Evolutionary conservation across 2,113 vertebrate genomes (phyloP).

Genomic region (Sula dactylatra): DNA sequence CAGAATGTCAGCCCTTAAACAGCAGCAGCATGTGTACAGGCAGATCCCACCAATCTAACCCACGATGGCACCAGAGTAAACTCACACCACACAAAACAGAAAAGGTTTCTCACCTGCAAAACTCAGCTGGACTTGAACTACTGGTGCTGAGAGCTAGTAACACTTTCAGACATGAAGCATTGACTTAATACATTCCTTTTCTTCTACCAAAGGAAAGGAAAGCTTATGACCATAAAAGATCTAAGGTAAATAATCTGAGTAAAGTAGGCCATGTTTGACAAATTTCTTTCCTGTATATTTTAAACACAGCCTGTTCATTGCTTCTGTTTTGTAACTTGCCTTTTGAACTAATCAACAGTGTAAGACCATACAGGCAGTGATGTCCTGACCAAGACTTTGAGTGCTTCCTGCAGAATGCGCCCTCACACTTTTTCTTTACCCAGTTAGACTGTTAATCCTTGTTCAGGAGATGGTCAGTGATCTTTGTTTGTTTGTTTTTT

Average conservation of each 20-base stretch:
- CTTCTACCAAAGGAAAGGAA: neutral
- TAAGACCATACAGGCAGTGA: neutral
- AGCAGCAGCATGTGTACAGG: neutral
- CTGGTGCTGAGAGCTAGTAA: neutral
- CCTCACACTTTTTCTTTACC: neutral
- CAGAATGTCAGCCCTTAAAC: neutral
- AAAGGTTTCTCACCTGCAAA: neutral
- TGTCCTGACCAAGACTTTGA: neutral
- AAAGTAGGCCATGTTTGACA: neutral
- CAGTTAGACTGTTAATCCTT: neutral
- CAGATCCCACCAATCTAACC: neutral
- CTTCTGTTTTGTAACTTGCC: neutral
- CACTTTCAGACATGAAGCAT: fast-evolving
- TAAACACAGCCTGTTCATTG: neutral
- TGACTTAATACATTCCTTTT: neutral
- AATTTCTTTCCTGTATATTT: neutral
- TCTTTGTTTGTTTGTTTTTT: neutral
- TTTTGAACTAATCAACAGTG: neutral
- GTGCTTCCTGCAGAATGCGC: neutral
- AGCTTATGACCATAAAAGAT: neutral
- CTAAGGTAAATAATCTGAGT: neutral
- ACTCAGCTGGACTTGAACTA: neutral
- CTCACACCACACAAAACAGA: fast-evolving
- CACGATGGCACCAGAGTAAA: neutral
- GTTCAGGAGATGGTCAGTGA: neutral